phyloP scores from a whole-genome alignment of 2,113 vertebrate species.

The Pseudorhombus dupliciocellatus region DNA sequence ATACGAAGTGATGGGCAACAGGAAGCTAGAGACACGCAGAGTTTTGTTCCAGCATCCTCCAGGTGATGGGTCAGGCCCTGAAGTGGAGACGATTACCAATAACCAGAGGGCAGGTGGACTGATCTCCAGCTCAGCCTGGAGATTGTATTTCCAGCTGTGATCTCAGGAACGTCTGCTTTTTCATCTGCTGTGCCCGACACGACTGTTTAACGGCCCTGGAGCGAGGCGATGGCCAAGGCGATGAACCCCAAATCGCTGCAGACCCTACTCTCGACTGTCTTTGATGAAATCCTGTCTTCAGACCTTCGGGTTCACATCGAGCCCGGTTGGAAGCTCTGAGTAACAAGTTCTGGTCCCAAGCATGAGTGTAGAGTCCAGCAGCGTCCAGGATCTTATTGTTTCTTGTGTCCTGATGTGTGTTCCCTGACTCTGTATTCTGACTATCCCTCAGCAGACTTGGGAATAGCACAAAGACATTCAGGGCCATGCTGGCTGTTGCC shows the following conservation, averaged over 20 bases:
- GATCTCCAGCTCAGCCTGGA: slow-evolving; percentile 19
- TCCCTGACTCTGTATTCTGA: slow-evolving; percentile 16
- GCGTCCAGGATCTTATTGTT: background rate
- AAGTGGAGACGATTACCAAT: slow-evolving; percentile 23
- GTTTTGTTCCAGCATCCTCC: slow-evolving; percentile 10
- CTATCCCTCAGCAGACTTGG: slow-evolving; percentile 26
- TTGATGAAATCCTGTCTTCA: slow-evolving; percentile 4
- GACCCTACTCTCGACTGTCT: background rate
- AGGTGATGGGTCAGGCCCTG: background rate
- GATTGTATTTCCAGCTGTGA: slow-evolving; percentile 18
- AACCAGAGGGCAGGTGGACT: slow-evolving; percentile 39
- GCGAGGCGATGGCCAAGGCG: background rate
- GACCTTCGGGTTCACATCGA: background rate
- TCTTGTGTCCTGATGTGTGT: background rate
- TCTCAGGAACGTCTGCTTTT: slow-evolving; percentile 6
- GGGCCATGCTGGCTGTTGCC: slow-evolving; percentile 23
- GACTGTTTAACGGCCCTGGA: slow-evolving; percentile 8
- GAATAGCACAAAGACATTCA: slow-evolving; percentile 30
- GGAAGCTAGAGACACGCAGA: background rate
- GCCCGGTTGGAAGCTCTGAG: background rate
- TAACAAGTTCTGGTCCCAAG: background rate
- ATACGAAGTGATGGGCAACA: background rate
- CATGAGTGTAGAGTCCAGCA: background rate
- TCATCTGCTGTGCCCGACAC: background rate
- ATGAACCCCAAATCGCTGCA: background rate